Evolutionary conservation across 2,797 vertebrate genomes (phyloP).

Genomic region (Arnoldichthys spilopterus): DNA sequence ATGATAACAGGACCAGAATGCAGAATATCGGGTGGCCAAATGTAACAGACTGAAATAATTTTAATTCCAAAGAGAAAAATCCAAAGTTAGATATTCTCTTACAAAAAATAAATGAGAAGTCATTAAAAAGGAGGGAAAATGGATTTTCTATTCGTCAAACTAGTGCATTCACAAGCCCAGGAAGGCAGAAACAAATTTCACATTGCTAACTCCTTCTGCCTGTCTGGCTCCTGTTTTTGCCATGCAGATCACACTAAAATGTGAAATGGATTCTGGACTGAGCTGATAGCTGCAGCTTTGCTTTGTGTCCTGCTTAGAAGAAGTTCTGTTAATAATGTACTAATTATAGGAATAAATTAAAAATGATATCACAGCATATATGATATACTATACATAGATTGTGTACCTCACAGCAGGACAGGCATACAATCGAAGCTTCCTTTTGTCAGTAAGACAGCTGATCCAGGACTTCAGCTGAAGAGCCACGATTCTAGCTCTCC

Average conservation of each 20-base stretch:
- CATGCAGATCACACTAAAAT: slow-evolving; percentile 68
- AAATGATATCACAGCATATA: not conserved
- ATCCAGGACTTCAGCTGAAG: too few species aligned
- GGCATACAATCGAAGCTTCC: too few species aligned
- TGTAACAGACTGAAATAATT: not conserved
- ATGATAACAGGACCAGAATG: not conserved
- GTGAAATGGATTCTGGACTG: slow-evolving; percentile 60
- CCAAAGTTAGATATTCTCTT: not conserved
- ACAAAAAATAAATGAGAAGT: slow-evolving; percentile 17
- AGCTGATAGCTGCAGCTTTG: not conserved
- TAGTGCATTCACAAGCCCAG: slow-evolving; percentile 80
- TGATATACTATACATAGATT: too few species aligned
- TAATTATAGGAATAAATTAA: not conserved
- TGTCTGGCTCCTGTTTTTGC: slow-evolving; percentile 83
- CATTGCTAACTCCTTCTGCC: slow-evolving; percentile 80
- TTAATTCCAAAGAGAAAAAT: not conserved
- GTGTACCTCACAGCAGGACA: too few species aligned
- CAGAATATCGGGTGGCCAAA: not conserved
- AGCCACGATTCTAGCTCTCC: not conserved
- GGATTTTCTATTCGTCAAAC: slow-evolving; percentile 47
- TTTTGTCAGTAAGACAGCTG: not conserved
- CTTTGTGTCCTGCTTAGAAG: slow-evolving; percentile 6
- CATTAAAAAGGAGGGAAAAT: slow-evolving; percentile 1
- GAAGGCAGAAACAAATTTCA: slow-evolving; percentile 88
- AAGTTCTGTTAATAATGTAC: too few species aligned